Evolutionary conservation across 2,113 vertebrate genomes (phyloP).

Genomic region (Rhagologus leucostigma): DNA sequence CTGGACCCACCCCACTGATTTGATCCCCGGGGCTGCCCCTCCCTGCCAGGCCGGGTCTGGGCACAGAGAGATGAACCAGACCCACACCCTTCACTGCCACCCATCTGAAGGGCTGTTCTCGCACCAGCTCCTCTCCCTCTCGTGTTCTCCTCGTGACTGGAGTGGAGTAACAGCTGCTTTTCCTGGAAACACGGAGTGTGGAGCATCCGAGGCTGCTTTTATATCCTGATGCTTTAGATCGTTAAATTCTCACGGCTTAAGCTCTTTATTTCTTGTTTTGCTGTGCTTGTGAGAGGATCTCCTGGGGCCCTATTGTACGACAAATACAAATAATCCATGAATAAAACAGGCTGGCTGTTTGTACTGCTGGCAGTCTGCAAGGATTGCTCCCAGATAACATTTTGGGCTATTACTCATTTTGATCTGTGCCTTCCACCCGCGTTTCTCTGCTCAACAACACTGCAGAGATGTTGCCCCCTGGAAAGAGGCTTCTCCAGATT

Average conservation of each 20-base stretch:
- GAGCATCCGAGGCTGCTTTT: background rate
- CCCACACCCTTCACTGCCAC: background rate
- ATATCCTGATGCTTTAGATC: background rate
- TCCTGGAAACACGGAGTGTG: background rate
- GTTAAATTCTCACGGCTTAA: background rate
- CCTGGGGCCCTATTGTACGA: conserved; percentile 1
- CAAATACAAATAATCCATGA: conserved; percentile 28
- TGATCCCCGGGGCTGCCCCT: background rate
- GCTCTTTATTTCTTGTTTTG: conserved; percentile 21
- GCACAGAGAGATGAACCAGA: background rate
- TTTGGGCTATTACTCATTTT: background rate
- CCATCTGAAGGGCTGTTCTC: background rate
- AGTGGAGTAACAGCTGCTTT: background rate
- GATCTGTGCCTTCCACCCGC: background rate
- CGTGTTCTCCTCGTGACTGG: background rate
- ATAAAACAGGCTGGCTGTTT: background rate
- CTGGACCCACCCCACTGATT: background rate
- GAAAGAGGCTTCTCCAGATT: background rate
- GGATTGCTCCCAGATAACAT: background rate
- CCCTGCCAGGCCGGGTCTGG: background rate
- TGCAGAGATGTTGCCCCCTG: background rate
- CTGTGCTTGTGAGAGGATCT: background rate
- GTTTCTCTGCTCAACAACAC: background rate
- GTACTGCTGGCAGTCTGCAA: background rate
- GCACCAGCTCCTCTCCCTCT: background rate